Conservation (phyloP, 2,888 invertebrate genomes). For the Eugnorisma glareosa region DNA sequence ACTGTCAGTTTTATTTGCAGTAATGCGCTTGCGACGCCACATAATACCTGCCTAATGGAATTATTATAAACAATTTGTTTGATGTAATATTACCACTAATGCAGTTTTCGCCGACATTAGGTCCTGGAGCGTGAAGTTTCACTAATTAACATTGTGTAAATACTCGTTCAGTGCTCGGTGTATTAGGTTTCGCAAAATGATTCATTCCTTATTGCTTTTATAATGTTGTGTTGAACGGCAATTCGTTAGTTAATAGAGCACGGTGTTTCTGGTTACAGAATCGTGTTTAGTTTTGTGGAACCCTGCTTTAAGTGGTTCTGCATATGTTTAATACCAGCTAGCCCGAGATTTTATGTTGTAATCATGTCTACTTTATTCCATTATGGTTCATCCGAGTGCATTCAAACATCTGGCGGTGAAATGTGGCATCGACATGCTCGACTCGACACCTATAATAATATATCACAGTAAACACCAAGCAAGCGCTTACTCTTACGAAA, state of each 20-base stretch:
- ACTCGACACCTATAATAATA: conserved; percentile 5
- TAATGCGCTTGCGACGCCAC: conserved; percentile 47
- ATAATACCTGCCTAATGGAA: conserved; percentile 39
- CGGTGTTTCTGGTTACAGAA: conserved; percentile 16
- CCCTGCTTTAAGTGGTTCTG: background rate
- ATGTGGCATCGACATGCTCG: conserved; percentile 32
- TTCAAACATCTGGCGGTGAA: conserved; percentile 40
- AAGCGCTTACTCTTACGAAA: conserved; percentile 29
- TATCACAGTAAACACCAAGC: conserved; percentile 16
- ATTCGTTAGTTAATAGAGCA: conserved; percentile 18
- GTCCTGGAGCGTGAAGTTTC: conserved; percentile 56
- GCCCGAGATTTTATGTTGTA: background rate
- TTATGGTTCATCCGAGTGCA: conserved; percentile 26
- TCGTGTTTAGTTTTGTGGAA: background rate
- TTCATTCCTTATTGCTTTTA: conserved; percentile 57
- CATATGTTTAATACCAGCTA: background rate
- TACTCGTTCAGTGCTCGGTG: conserved; percentile 25
- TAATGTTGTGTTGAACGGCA: conserved; percentile 30
- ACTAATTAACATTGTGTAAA: conserved; percentile 51
- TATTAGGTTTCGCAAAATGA: conserved; percentile 34
- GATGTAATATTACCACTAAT: conserved; percentile 29
- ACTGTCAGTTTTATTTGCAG: conserved; percentile 61
- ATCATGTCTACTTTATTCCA: conserved; percentile 11
- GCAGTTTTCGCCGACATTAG: conserved; percentile 45
- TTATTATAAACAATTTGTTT: conserved; percentile 49